A percentile compares a stretch with the other conserved stretches of the same genome.
Evolutionary conservation across 1,140 invertebrate species (phyloP).

Genomic region (Brachionus calyciflorus): DNA sequence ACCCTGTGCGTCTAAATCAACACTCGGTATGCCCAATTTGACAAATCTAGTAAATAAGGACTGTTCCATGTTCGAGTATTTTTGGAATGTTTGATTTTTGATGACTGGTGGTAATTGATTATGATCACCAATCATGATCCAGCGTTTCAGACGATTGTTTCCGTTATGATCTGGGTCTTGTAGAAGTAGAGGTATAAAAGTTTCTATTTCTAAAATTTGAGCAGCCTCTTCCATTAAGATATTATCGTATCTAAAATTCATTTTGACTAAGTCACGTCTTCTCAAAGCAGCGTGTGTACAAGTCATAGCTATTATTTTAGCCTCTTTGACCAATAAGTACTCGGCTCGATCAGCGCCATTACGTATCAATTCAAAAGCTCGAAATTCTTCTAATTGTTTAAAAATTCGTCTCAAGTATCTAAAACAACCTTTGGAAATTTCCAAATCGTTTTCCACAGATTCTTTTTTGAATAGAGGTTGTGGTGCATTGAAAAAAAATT

Average conservation of each 20-base stretch:
- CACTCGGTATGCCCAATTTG: slow-evolving; percentile 87
- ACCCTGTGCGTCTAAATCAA: slow-evolving; percentile 95
- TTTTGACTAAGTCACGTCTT: slow-evolving; percentile 87
- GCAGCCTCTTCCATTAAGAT: slow-evolving; percentile 99
- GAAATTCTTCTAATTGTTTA: slow-evolving; percentile 91
- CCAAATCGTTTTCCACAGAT: slow-evolving; percentile 77
- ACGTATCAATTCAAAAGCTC: slow-evolving; percentile 87
- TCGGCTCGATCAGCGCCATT: slow-evolving; percentile 91
- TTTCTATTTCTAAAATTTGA: slow-evolving; percentile 98
- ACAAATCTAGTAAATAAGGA: slow-evolving; percentile 94
- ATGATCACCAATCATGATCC: slow-evolving; percentile 99
- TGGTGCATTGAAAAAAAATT: slow-evolving; percentile 67
- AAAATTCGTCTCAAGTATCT: slow-evolving; percentile 93
- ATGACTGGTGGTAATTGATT: slow-evolving; percentile 98
- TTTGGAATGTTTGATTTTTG: slow-evolving; percentile 99
- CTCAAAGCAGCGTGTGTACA: slow-evolving; percentile 98
- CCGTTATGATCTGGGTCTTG: slow-evolving; percentile 63
- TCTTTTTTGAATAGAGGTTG: slow-evolving; percentile 75
- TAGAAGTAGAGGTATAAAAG: slow-evolving; percentile 92
- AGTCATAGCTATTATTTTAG: slow-evolving; percentile 99
- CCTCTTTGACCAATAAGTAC: slow-evolving; percentile 95
- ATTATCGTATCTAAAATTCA: slow-evolving; percentile 85
- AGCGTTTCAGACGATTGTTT: slow-evolving; percentile 87
- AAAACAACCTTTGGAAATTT: slow-evolving; percentile 84
- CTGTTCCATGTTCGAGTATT: slow-evolving; percentile 99